A percentile compares a stretch with the other conserved stretches of the same genome.
Evolutionary conservation across 2,797 vertebrate species (phyloP).

Genomic region (Percopsis omiscomaycus): DNA sequence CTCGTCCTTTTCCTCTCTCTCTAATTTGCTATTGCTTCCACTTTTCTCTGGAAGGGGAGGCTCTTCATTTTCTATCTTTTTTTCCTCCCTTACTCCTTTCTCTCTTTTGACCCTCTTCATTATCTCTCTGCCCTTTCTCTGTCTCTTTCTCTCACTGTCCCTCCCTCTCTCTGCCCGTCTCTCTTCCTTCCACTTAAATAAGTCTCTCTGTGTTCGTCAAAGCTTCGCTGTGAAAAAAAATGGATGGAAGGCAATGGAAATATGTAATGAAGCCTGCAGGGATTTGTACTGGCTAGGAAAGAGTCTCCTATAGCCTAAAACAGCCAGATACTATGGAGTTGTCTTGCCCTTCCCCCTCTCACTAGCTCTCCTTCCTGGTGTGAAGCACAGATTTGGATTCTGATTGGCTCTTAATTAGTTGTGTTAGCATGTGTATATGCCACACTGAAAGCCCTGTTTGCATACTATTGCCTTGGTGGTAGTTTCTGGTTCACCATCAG

Average conservation of each 20-base stretch:
- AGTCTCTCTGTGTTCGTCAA: conserved; percentile 46
- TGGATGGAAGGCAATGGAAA: conserved; percentile 23
- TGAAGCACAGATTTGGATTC: conserved; percentile 15
- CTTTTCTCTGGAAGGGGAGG: conserved; percentile 1
- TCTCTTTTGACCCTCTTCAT: not conserved
- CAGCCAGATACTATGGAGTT: conserved; percentile 41
- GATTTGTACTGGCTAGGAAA: conserved; percentile 41
- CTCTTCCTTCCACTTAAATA: conserved; percentile 23
- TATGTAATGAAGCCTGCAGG: conserved; percentile 66
- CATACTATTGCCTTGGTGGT: conserved; percentile 1
- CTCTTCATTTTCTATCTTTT: not conserved
- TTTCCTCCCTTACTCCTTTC: not conserved
- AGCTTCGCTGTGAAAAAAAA: conserved; percentile 40
- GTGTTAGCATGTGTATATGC: conserved; percentile 43
- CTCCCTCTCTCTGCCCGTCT: conserved; percentile 4
- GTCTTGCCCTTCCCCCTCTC: conserved; percentile 4
- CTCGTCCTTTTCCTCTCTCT: not conserved
- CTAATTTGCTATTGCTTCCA: conserved; percentile 8
- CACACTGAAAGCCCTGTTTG: not conserved
- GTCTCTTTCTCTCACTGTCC: not conserved
- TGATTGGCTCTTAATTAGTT: conserved; percentile 58
- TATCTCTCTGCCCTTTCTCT: not conserved
- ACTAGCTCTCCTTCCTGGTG: conserved; percentile 3
- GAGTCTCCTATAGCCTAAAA: conserved; percentile 34
- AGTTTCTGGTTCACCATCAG: conserved; percentile 33